Conservation (phyloP, 2,888 invertebrate species). For the Gonocerus acuteangulatus region DNA sequence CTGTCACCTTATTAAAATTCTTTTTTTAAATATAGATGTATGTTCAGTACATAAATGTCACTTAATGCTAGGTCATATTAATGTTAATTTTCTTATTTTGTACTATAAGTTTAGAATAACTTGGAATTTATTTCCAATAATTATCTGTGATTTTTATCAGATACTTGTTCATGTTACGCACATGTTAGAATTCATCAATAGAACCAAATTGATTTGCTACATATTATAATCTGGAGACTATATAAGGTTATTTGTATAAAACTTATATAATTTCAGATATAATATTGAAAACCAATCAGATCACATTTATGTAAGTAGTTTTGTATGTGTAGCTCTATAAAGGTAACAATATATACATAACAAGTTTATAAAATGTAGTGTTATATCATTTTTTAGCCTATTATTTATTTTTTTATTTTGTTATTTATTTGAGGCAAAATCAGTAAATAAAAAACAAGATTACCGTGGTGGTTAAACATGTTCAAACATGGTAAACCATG, state of each 20-base stretch:
- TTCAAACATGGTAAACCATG: too few species aligned
- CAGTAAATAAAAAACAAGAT: too few species aligned
- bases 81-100: slow-evolving; percentile 18
- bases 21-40: slow-evolving; percentile 6
- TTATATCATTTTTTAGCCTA: background rate
- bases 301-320: slow-evolving; percentile 7
- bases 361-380: background rate
- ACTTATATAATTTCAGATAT: background rate
- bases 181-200: slow-evolving; percentile 16
- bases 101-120: slow-evolving; percentile 10
- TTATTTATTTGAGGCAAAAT: too few species aligned
- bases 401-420: background rate
- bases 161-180: slow-evolving; percentile 9
- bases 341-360: background rate
- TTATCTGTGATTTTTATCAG: slow-evolving; percentile 23
- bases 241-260: background rate
- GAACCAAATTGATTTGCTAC: background rate
- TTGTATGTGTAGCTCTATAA: background rate
- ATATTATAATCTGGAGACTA: background rate
- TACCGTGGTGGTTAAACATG: too few species aligned
- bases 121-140: slow-evolving; percentile 14
- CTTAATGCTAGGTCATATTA: background rate
- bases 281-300: background rate
- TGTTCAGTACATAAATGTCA: slow-evolving; percentile 7
- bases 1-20: slow-evolving; percentile 6